Evolutionary conservation across 2,888 invertebrate species (phyloP), one percentile per base, ranked within the genome.

Genomic region (Caradrina kadenii): DNA sequence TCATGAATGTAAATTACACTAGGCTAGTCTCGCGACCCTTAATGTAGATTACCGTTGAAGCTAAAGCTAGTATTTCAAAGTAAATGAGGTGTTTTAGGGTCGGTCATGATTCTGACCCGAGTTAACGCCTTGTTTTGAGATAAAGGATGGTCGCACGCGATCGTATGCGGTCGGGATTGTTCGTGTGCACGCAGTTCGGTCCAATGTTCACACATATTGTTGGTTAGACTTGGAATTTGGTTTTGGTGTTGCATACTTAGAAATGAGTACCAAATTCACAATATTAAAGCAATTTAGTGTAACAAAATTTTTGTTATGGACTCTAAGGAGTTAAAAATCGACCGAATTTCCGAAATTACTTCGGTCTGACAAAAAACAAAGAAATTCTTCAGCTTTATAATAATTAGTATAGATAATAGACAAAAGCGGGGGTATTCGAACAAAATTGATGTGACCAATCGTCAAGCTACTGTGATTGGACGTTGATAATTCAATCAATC

Each of bases 1-100:
- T 86, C 87, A 86, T 87, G 88, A 87, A 90, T 88, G 90, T 92
- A 92, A 91, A 93, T 82, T 73, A 67, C 63, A 61, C 66, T 45
- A 60, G 52, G 53, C 76, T 68, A 49, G 80, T 72, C 71, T 60
- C 58, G 70, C 67, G 77, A 73, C 72, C 82, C 73, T 74, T 79
- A 83, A 83, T 81, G 75, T 77, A 80, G 81, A 84, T 85, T 81
- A 84, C 80, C 64, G 80, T 84, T 84, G 69, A 64, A 61, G 64
- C 63, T 73, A 61, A 52, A 71, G 55, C 63, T 68, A 72, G 72
- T 81, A 80, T 83, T 82, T 81, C 80, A 77, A 71, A 71, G 76
- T 66, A 80, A 85, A 85, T 83, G 83, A 81, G 75, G 68, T 53
- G 52, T 79, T 84, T 81, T 73, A 81, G 69, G 80, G 70, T 74